These are phyloP conservation scores for Hydrocynus forskahlii DNA, from an alignment of 2,797 vertebrate species.

Conservation along the genomic window DNA sequence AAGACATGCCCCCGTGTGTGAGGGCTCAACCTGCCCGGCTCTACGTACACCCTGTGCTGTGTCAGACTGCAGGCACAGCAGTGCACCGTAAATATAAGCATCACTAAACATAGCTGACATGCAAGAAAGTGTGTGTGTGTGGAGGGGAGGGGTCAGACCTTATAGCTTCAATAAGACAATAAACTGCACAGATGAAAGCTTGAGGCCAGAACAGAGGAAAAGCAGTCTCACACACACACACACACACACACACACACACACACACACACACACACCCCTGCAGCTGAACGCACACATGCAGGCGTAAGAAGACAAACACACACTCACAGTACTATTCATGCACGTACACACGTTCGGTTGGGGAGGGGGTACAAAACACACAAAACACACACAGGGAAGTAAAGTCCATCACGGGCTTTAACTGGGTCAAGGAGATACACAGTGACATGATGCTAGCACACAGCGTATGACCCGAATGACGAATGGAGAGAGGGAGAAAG, in stretches of 20 bases:
- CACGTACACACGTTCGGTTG: not conserved
- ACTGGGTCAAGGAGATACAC: constrained; percentile 36
- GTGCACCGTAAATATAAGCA: not conserved
- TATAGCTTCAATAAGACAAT: not conserved
- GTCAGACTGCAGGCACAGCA: not conserved
- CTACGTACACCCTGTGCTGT: not conserved
- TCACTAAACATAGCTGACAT: not conserved
- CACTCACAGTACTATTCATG: too few relatives aligned
- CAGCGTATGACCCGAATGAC: constrained; percentile 13
- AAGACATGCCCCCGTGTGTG: not conserved
- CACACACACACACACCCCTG: too few relatives aligned
- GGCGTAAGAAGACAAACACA: too few relatives aligned
- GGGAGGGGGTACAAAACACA: not conserved
- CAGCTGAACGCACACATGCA: too few relatives aligned
- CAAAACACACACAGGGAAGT: not conserved
- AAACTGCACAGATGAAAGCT: not conserved
- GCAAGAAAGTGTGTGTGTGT: not conserved
- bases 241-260: too few relatives aligned
- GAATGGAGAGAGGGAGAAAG: not conserved
- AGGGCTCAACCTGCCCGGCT: constrained; percentile 4
- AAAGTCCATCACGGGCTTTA: constrained; percentile 7
- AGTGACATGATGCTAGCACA: constrained; percentile 25
- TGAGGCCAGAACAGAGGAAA: not conserved
- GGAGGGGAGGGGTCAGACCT: too few relatives aligned
- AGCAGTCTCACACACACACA: too few relatives aligned